phyloP scores from a whole-genome alignment of 2,888 invertebrate species.

The Hecatera dysodea region DNA sequence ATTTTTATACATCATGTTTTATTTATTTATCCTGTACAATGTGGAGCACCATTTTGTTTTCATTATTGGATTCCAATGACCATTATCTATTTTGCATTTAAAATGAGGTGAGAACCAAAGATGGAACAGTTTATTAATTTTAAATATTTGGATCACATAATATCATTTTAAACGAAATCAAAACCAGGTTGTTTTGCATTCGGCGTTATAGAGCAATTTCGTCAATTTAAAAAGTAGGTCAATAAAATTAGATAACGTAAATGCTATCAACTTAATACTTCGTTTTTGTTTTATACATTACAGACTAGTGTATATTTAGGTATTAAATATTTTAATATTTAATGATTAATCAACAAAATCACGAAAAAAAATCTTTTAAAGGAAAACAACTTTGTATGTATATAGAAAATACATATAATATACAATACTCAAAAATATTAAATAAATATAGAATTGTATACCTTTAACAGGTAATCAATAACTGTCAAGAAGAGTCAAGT shows the following conservation, averaged over 20 bases:
- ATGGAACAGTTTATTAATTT: background rate
- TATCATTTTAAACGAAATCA: background rate
- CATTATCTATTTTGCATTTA: background rate
- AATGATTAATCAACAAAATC: conserved; percentile 30
- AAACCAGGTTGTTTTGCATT: background rate
- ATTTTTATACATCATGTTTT: conserved; percentile 55
- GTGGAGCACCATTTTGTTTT: conserved; percentile 42
- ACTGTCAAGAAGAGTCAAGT: conserved; percentile 4
- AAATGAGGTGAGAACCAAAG: background rate
- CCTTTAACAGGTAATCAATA: conserved; percentile 13
- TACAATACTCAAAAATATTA: conserved; percentile 18
- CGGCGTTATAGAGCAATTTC: conserved; percentile 1
- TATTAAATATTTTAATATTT: conserved; percentile 19
- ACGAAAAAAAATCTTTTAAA: background rate
- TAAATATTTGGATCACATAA: background rate
- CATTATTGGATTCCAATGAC: background rate
- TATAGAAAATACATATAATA: conserved; percentile 6
- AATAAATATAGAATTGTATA: conserved; percentile 9
- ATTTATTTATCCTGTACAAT: conserved; percentile 44
- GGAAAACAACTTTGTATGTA: background rate
- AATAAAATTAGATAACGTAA: conserved; percentile 31
- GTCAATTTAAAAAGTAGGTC: conserved; percentile 11
- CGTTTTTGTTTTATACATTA: background rate
- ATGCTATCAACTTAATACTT: conserved; percentile 21
- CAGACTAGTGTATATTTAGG: conserved; percentile 38